Conservation (phyloP, 2,113 vertebrate genomes). For the Mirza zaza region DNA sequence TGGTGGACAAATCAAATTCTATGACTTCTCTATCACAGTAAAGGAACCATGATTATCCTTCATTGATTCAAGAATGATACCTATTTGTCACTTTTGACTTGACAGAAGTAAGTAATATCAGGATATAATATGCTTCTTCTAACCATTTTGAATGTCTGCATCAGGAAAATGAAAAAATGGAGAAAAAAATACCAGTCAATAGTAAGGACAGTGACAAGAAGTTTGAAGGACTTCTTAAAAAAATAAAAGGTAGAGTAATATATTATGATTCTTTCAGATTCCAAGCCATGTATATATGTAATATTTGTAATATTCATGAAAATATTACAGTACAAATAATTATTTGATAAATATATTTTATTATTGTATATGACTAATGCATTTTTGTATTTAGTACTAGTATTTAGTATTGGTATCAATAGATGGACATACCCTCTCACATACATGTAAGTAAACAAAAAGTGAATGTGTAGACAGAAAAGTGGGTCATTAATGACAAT, state of each 20-base stretch:
- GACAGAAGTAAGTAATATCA: conserved; percentile 33
- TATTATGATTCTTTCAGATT: not conserved
- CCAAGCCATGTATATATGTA: not conserved
- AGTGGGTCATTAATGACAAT: not conserved
- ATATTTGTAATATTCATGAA: no score
- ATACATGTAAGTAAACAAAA: not conserved
- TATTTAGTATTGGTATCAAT: not conserved
- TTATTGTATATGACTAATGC: not conserved
- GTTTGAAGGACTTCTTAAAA: not conserved
- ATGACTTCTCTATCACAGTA: conserved; percentile 52
- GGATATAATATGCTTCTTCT: not conserved
- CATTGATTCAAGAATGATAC: conserved; percentile 36
- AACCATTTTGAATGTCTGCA: conserved; percentile 13
- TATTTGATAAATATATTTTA: not conserved
- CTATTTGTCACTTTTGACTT: conserved; percentile 65
- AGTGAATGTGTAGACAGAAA: not conserved
- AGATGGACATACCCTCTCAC: not conserved
- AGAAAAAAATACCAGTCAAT: not conserved
- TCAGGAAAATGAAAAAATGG: not conserved
- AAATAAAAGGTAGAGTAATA: not conserved
- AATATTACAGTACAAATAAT: no score
- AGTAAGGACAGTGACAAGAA: conserved; percentile 8
- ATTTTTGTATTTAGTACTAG: not conserved
- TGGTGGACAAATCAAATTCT: conserved; percentile 64
- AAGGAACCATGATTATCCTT: conserved; percentile 50